Evolutionary conservation across 2,888 invertebrate species (phyloP), one percentile per base, ranked within the genome.

Genomic region (Calameuta idolon): DNA sequence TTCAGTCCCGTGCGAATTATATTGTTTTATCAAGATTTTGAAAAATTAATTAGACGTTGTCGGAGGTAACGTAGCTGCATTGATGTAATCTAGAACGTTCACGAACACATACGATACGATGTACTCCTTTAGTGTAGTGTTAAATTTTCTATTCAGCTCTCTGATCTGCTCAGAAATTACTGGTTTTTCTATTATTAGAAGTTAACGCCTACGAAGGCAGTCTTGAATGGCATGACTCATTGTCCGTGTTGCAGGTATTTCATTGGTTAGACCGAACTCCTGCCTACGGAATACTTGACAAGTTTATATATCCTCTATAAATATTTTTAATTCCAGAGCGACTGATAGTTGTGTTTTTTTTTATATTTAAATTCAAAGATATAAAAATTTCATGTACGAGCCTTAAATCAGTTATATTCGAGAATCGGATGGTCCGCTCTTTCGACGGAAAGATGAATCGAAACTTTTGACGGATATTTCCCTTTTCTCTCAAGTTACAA

Each of bases 101-200:
- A 1, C 0, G 23, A 55, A 55, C 2, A 23, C 23, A 55, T 55
- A 1, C 23, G 23, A 2, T 23, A 55, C 23, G 9, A 55, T 23
- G 5, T 55, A 23, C 55, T 23, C 55, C 55, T 9, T 55, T 55
- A 23, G 55, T 23, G 55, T 23, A 55, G 55, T 9, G 55, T 55
- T 55, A 55, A 23, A 55, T 55, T 55, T 55, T 55, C 55, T 15
- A 55, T 55, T 23, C 23, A 23, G 55, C 23, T 55, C 23, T 55
- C 23, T 23, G 9, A 55, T 15, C 55, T 55, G 9, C 23, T 55
- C 55, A 23, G 55, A 55, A 23, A 69, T n/a, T 34, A 15, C 30
- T 30, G 35, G 37, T 74, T 74, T 12, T 5, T 74, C 75, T 75
- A 77, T 75, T 69, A 75, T 71, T 77, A 77, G 69, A 69, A 15